Conservation (phyloP, 1,140 invertebrate species). For the Diuraphis noxia region DNA sequence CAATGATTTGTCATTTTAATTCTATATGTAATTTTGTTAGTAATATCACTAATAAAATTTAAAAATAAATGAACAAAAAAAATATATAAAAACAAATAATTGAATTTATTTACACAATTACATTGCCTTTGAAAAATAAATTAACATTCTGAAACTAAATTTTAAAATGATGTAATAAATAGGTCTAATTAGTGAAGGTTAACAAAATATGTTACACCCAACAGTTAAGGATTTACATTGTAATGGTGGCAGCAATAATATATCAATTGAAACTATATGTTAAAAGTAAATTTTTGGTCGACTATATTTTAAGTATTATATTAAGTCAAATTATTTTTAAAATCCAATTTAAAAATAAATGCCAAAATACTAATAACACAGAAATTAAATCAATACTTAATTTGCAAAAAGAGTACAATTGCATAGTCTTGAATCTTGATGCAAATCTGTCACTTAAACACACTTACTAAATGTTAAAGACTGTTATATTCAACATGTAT, state of each 20-base stretch:
- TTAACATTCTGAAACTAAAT: constrained; percentile 20
- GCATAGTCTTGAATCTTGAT: background rate
- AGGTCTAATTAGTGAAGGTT: constrained; percentile 24
- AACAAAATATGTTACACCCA: constrained; percentile 26
- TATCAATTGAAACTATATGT: background rate
- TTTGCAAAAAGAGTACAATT: background rate
- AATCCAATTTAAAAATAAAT: constrained; percentile 1
- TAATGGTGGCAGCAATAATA: background rate
- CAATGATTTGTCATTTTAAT: background rate
- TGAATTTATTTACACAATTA: constrained; percentile 52
- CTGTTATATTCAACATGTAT: constrained; percentile 22
- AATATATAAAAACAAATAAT: constrained; percentile 48
- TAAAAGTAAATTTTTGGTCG: background rate
- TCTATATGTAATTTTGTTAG: background rate
- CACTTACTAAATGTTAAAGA: background rate
- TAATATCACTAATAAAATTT: background rate
- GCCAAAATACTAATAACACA: background rate
- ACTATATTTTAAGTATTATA: background rate
- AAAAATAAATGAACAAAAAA: constrained; percentile 12
- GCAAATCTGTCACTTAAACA: constrained; percentile 28
- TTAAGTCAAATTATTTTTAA: background rate
- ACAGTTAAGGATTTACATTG: constrained; percentile 28
- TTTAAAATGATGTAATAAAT: constrained; percentile 35
- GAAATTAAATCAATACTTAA: background rate
- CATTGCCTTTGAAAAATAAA: constrained; percentile 46